Conservation (phyloP, 1,140 invertebrate species). For the Polypedilum vanderplanki region DNA sequence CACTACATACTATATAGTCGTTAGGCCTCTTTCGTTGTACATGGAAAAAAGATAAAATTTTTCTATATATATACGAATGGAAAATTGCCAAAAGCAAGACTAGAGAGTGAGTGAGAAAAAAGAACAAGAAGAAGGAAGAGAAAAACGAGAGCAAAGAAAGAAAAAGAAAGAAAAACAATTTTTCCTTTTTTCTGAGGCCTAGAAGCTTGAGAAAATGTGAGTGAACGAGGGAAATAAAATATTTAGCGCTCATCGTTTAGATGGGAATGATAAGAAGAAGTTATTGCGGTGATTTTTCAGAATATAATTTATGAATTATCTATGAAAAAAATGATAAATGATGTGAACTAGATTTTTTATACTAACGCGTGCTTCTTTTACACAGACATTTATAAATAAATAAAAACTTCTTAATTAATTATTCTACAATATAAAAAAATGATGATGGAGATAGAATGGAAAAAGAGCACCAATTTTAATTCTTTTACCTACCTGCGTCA, state of each 20-base stretch:
- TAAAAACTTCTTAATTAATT: neutral
- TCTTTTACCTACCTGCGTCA: constrained; percentile 4
- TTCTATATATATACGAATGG: neutral
- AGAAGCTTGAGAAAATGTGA: constrained; percentile 6
- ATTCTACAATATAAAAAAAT: too few relatives aligned
- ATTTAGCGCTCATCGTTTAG: neutral
- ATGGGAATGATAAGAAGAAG: neutral
- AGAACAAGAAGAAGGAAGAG: neutral
- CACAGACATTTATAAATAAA: too few relatives aligned
- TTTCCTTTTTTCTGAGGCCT: neutral
- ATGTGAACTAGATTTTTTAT: neutral
- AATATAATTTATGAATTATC: constrained; percentile 7
- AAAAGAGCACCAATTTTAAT: neutral
- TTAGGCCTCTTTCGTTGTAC: neutral
- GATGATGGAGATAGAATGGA: neutral
- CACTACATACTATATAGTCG: neutral
- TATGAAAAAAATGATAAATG: constrained; percentile 2
- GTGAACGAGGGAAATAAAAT: neutral
- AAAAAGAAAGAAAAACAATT: constrained; percentile 19
- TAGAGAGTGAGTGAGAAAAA: constrained; percentile 1
- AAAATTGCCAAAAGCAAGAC: constrained; percentile 17
- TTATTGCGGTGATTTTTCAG: constrained; percentile 17
- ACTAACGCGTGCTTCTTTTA: neutral
- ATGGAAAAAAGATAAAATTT: neutral
- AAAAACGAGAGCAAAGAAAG: neutral